Conservation (phyloP, 2,888 invertebrate genomes). For the Neria commutata region DNA sequence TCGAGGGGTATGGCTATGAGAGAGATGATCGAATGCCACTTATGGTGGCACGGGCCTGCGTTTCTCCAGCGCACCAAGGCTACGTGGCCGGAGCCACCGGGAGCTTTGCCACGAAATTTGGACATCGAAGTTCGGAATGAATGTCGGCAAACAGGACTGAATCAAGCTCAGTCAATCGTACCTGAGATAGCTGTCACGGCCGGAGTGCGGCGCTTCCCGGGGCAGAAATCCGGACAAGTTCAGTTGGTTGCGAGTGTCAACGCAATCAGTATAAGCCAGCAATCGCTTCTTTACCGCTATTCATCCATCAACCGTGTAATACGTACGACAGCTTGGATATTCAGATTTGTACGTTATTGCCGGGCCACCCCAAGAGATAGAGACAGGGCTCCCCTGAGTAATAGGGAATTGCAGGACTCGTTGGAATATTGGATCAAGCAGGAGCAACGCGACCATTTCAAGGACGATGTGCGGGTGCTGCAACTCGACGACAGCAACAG, state of each 20-base stretch:
- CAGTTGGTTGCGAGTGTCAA: conserved; percentile 9
- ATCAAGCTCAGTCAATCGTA: neutral
- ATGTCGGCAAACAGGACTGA: neutral
- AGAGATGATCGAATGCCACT: too few species aligned
- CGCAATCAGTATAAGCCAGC: neutral
- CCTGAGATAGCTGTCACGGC: neutral
- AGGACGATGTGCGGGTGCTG: neutral
- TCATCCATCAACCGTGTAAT: conserved; percentile 10
- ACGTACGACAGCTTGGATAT: conserved; percentile 10
- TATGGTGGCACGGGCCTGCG: too few species aligned
- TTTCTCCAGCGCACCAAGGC: too few species aligned
- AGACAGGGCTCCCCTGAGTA: neutral
- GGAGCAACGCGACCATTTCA: neutral
- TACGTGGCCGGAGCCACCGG: too few species aligned
- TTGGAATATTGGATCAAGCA: conserved; percentile 8
- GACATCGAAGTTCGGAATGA: too few species aligned
- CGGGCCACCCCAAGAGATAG: neutral
- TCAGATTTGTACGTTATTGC: conserved; percentile 9
- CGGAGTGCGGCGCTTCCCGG: neutral
- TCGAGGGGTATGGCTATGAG: too few species aligned
- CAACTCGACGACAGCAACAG: neutral
- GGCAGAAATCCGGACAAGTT: conserved; percentile 6
- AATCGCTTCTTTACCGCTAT: conserved; percentile 10
- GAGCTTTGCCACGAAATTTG: too few species aligned
- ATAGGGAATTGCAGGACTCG: neutral